phyloP scores from a whole-genome alignment of 2,113 vertebrate species.

The Anarrhichthys ocellatus region DNA sequence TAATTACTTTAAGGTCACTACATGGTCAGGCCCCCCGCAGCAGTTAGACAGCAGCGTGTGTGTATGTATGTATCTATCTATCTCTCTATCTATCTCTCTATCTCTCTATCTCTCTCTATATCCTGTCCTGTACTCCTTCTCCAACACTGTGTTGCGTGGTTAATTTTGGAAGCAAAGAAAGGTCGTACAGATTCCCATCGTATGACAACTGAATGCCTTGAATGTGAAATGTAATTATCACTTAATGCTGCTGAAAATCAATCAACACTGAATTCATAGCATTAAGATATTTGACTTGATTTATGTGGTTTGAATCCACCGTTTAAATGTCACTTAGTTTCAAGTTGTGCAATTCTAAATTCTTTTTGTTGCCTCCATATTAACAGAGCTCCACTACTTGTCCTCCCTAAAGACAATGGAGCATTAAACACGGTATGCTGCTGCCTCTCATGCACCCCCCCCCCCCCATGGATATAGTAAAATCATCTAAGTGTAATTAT shows the following conservation, averaged over 20 bases:
- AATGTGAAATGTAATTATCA: background rate
- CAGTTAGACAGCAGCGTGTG: no score
- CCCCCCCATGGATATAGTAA: background rate
- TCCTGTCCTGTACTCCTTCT: slow-evolving; percentile 3
- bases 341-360: background rate
- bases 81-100: no score
- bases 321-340: background rate
- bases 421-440: background rate
- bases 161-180: slow-evolving; percentile 10
- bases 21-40: no score
- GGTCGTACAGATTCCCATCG: background rate
- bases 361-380: background rate
- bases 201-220: background rate
- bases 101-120: no score
- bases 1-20: no score
- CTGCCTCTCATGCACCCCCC: slow-evolving; percentile 1
- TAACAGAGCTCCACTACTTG: background rate
- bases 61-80: no score
- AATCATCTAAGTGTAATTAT: slow-evolving; percentile 28
- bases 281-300: background rate
- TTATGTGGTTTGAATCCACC: background rate
- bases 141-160: background rate
- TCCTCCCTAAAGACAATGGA: background rate
- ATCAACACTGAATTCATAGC: background rate
- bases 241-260: background rate